phyloP scores from a whole-genome alignment of 2,888 invertebrate genomes.

The Linnaemya tessellans region DNA sequence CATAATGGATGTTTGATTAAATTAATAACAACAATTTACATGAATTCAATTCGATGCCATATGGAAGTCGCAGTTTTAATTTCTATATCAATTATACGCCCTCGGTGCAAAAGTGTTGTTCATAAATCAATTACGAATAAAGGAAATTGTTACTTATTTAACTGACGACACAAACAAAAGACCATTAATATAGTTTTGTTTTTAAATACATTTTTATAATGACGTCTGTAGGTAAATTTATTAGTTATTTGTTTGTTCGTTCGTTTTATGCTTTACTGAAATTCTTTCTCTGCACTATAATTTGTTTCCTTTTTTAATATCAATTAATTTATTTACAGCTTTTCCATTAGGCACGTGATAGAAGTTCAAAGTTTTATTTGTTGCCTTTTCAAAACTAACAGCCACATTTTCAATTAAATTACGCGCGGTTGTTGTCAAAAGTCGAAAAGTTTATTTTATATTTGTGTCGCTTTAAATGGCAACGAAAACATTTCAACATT shows the following conservation, averaged over 20 bases:
- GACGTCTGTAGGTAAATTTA: too few species aligned
- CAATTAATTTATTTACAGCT: not conserved
- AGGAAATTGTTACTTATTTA: constrained; percentile 24
- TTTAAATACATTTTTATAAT: not conserved
- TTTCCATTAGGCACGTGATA: not conserved
- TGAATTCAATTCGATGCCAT: constrained; percentile 20
- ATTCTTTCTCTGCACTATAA: not conserved
- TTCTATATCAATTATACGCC: constrained; percentile 40
- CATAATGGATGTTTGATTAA: constrained; percentile 10
- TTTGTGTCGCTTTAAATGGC: constrained; percentile 20
- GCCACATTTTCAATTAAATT: constrained; percentile 23
- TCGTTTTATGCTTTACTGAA: too few species aligned
- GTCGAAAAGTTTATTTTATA: constrained; percentile 41
- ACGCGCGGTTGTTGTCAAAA: constrained; percentile 37
- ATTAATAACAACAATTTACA: constrained; percentile 22
- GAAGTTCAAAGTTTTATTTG: not conserved
- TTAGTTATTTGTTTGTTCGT: not conserved
- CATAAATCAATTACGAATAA: constrained; percentile 1
- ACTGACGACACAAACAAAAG: not conserved
- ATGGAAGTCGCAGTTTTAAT: constrained; percentile 15
- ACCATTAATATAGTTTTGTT: constrained; percentile 1
- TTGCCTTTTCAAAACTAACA: constrained; percentile 7
- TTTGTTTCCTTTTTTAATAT: not conserved
- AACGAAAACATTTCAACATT: constrained; percentile 57
- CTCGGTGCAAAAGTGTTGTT: not conserved